Conservation (phyloP, 2,797 vertebrate genomes). For the Sebastes ruberrimus region DNA sequence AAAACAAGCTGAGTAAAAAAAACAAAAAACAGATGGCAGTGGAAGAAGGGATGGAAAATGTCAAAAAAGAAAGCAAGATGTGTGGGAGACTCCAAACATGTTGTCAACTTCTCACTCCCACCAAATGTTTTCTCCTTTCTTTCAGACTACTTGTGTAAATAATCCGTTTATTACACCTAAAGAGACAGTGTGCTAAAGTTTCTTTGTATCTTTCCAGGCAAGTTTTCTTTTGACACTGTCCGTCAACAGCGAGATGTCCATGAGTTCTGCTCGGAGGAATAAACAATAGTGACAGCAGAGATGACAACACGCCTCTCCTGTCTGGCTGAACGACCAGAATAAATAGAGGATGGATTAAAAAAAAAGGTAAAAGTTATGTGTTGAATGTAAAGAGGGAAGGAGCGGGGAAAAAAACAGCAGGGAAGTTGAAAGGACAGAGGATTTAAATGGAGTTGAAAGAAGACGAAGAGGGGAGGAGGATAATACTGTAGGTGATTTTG, state of each 20-base stretch:
- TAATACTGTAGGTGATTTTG: background rate
- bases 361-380: background rate
- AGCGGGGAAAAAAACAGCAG: background rate
- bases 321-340: background rate
- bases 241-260: constrained; percentile 5
- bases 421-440: background rate
- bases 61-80: background rate
- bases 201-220: background rate
- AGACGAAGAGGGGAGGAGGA: background rate
- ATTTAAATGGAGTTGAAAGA: background rate
- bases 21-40: background rate
- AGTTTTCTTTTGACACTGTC: background rate
- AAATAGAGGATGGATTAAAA: background rate
- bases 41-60: background rate
- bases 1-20: background rate
- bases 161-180: background rate
- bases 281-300: constrained; percentile 30
- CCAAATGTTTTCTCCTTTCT: background rate
- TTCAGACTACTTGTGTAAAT: background rate
- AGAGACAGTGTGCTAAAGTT: background rate
- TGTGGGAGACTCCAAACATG: background rate
- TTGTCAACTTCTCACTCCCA: background rate
- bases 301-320: constrained; percentile 7
- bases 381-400: background rate
- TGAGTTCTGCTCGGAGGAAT: background rate